phyloP scores from a whole-genome alignment of 2,888 invertebrate genomes.

The Pomacea canaliculata region DNA sequence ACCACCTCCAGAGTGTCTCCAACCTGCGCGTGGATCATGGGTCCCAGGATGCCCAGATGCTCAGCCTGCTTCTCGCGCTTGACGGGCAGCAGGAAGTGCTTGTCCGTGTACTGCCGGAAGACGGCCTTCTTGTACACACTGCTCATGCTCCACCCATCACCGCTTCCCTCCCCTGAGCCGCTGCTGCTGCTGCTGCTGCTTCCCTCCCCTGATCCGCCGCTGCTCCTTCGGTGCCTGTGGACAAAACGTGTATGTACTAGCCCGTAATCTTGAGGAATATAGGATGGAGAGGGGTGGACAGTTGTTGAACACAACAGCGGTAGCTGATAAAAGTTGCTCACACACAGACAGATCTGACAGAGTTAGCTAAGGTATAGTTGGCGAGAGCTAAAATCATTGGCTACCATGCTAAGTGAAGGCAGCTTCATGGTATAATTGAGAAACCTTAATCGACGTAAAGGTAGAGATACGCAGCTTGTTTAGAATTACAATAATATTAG shows the following conservation, averaged over 20 bases:
- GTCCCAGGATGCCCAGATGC: conserved; percentile 53
- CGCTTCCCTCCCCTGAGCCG: not conserved
- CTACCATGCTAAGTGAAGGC: no score
- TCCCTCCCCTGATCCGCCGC: not conserved
- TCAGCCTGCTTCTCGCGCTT: conserved; percentile 27
- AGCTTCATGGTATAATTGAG: no score
- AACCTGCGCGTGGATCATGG: conserved; percentile 56
- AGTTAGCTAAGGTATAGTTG: no score
- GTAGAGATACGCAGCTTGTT: no score
- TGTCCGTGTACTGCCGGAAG: conserved; percentile 46
- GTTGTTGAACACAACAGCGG: no score
- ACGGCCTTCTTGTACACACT: conserved; percentile 46
- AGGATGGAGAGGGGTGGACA: not conserved
- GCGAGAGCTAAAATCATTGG: no score
- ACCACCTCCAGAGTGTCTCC: conserved; percentile 47
- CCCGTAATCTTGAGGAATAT: not conserved
- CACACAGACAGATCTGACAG: no score
- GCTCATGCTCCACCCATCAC: not conserved
- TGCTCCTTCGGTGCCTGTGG: not conserved
- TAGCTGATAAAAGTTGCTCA: no score
- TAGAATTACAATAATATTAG: no score
- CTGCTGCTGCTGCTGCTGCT: not conserved
- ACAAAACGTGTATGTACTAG: no score
- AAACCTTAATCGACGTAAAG: no score
- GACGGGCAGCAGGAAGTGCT: conserved; percentile 38